These are phyloP conservation scores for Cryptus viduatorius DNA, from an alignment of 2,888 invertebrate species.

Conservation along the genomic window DNA sequence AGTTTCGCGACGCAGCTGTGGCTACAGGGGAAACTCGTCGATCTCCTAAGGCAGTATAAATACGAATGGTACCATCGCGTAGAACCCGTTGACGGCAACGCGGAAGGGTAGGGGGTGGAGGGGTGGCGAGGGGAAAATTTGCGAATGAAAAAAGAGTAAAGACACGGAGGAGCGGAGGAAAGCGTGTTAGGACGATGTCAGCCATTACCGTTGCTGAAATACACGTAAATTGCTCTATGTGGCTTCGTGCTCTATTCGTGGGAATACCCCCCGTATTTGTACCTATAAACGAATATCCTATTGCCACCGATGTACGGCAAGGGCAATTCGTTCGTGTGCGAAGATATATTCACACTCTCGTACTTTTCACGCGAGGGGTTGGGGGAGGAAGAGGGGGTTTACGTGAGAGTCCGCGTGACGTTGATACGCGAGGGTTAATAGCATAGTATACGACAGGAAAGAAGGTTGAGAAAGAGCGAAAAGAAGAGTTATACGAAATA, in stretches of 20 bases:
- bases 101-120: no score
- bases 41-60: conserved; percentile 47
- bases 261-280: conserved; percentile 21
- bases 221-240: conserved; percentile 31
- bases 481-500: background rate
- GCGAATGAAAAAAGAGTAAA: background rate
- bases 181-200: conserved; percentile 12
- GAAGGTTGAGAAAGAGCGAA: background rate
- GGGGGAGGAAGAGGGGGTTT: background rate
- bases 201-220: background rate
- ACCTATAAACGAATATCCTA: background rate
- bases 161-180: background rate
- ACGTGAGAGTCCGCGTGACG: background rate
- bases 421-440: conserved; percentile 13
- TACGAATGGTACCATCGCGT: background rate
- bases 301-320: background rate
- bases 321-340: no score
- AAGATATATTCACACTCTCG: no score
- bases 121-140: background rate
- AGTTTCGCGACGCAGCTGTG: conserved; percentile 46
- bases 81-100: background rate
- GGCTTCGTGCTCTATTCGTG: conserved; percentile 10
- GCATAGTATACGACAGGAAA: background rate
- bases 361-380: background rate
- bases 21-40: conserved; percentile 48